Base-by-base conservation (phyloP, 2,797 vertebrate species). In the Sebastes iracundus region DNA sequence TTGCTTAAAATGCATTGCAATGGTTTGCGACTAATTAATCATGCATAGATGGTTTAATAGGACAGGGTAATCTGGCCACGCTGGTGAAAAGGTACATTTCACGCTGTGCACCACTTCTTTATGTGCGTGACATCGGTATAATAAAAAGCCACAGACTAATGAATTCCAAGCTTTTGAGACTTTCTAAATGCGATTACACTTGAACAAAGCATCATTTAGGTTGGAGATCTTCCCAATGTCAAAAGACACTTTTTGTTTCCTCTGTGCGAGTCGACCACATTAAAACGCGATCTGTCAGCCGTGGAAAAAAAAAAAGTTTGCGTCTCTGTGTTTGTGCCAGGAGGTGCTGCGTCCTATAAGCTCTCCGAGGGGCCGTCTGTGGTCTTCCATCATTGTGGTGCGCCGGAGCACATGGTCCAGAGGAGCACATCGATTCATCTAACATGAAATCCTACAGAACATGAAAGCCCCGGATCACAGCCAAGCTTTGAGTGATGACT, bases 261-360 rank as follows among this genome's bases (percentile, higher is more conserved):
- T 90, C 66, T 88, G 80, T 46, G 77, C 73, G 76, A 87, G 79
- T 72, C 63, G 38, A 88, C 84, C 88, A 62, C 90, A 91, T 94
- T 94, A 92, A 93, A 93, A 92, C 64, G 75, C 86, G 59, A 93
- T 93, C 79, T 58, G 86, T 93, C 92, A 92, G 84, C 75, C 63
- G 2, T 53, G 77, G 70, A 80, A 74, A 78, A 65, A 85, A 75
- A 77, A 65, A 84, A 84, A 79, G 69, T 85, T 80, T n/a, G 74
- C 55, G 73, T 80, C 81, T 88, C 53, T 73, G 77, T 77, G 63
- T 90, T 84, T 86, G 82, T 91, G 91, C 85, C 92, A 88, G 81
- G 90, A 90, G 80, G 68, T 87, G 80, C 82, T 76, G 79, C 89
- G 80, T 89, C 81, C 84, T 85, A 67, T 72, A 72, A 80, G 81